Evolutionary conservation across 1,140 invertebrate species (phyloP).

Genomic region (Gyrodactylus bullatarudis): DNA sequence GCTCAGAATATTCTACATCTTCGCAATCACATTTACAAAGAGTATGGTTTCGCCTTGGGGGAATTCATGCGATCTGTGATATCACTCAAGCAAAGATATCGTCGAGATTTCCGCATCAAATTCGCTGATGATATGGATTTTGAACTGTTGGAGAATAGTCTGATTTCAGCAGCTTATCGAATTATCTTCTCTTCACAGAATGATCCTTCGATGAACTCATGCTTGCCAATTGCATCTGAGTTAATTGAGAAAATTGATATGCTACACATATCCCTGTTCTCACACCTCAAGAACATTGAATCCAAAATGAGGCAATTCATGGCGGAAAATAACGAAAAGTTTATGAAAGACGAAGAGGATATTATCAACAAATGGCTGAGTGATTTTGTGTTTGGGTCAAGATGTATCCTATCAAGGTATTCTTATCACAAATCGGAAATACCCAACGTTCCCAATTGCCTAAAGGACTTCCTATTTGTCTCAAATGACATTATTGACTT

Average conservation of each 20-base stretch:
- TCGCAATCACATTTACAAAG: not conserved
- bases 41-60: not conserved
- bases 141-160: not conserved
- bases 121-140: not conserved
- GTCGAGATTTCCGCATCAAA: not conserved
- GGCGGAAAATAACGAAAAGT: not conserved
- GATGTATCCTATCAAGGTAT: not conserved
- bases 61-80: not conserved
- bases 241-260: not conserved
- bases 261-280: not conserved
- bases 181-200: not conserved
- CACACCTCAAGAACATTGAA: not conserved
- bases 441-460: not conserved
- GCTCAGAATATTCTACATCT: not conserved
- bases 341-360: not conserved
- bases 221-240: not conserved
- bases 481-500: not conserved
- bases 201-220: not conserved
- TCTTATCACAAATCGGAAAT: not conserved
- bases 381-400: not conserved
- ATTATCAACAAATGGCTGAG: not conserved
- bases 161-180: not conserved
- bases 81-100: not conserved
- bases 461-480: not conserved
- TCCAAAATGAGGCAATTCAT: not conserved